A percentile compares a stretch with the other conserved stretches of the same genome.
phyloP scores from a whole-genome alignment of 2,113 vertebrate genomes.

The Dromiciops gliroides region DNA sequence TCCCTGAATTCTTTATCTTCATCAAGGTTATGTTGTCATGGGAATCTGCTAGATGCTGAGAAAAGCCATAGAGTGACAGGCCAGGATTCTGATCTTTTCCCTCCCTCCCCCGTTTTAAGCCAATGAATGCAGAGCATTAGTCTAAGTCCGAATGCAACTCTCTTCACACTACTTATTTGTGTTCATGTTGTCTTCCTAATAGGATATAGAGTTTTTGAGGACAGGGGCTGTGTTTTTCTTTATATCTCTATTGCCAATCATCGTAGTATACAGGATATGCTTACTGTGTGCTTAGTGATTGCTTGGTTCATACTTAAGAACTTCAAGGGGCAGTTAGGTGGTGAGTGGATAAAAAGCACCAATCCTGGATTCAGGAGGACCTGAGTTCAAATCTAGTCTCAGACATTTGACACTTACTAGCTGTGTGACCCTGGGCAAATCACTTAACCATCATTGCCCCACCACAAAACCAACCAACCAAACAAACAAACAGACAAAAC shows the following conservation, averaged over 20 bases:
- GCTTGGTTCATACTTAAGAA: not conserved
- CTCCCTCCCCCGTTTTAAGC: not conserved
- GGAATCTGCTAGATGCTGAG: not conserved
- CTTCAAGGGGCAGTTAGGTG: no score
- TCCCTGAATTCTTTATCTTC: not conserved
- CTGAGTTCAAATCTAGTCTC: no score
- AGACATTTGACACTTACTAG: no score
- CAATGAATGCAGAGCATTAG: not conserved
- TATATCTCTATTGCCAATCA: not conserved
- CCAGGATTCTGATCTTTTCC: not conserved
- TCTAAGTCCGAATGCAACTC: not conserved
- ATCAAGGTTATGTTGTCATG: not conserved
- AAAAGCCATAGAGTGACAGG: not conserved
- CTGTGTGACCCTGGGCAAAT: no score
- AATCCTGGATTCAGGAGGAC: no score
- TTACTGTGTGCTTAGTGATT: not conserved
- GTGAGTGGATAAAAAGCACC: no score
- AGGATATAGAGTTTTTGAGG: not conserved
- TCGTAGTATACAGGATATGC: not conserved
- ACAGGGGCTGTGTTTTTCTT: not conserved
- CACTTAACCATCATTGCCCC: no score
- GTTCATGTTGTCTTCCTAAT: not conserved
- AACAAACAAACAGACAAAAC: no score
- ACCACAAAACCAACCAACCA: no score
- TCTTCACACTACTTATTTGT: not conserved